phyloP scores from a whole-genome alignment of 2,888 invertebrate genomes.

The Chelonus formosanus region DNA sequence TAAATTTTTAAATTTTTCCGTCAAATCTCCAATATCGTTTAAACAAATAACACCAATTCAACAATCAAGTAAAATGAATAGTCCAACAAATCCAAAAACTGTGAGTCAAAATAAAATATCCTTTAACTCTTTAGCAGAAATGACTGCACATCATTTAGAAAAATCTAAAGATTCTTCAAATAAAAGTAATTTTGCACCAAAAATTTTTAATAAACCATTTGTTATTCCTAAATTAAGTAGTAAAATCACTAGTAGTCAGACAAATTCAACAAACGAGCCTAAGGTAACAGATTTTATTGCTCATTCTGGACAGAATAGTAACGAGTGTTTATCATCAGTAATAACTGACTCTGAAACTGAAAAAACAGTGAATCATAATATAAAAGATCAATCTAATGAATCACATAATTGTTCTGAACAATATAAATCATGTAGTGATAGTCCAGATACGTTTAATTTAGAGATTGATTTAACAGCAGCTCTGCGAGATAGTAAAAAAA shows the following conservation, averaged over 20 bases:
- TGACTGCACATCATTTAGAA: slow-evolving; percentile 57
- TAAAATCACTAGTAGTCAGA: background rate
- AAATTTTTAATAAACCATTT: slow-evolving; percentile 38
- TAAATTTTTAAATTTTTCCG: too few relatives aligned
- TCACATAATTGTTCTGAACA: background rate
- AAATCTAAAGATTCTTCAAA: slow-evolving; percentile 41
- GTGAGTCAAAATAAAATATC: slow-evolving; percentile 43
- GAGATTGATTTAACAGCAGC: slow-evolving; percentile 66
- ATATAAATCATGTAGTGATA: slow-evolving; percentile 42
- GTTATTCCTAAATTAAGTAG: slow-evolving; percentile 48
- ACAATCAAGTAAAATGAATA: too few relatives aligned
- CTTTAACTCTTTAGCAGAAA: slow-evolving; percentile 54
- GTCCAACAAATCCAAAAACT: slow-evolving; percentile 1
- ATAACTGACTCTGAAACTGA: background rate
- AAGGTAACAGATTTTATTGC: background rate
- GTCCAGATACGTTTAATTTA: slow-evolving; percentile 18
- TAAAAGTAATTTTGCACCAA: slow-evolving; percentile 30
- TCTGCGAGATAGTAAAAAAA: slow-evolving; percentile 33
- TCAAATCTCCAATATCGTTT: too few relatives aligned
- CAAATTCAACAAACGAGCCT: background rate
- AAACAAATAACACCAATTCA: too few relatives aligned
- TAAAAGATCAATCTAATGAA: background rate
- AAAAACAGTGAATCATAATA: background rate
- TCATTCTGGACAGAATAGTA: background rate
- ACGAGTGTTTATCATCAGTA: background rate